Base-by-base conservation (phyloP, 2,113 vertebrate genomes). In the Chaenocephalus aceratus region DNA sequence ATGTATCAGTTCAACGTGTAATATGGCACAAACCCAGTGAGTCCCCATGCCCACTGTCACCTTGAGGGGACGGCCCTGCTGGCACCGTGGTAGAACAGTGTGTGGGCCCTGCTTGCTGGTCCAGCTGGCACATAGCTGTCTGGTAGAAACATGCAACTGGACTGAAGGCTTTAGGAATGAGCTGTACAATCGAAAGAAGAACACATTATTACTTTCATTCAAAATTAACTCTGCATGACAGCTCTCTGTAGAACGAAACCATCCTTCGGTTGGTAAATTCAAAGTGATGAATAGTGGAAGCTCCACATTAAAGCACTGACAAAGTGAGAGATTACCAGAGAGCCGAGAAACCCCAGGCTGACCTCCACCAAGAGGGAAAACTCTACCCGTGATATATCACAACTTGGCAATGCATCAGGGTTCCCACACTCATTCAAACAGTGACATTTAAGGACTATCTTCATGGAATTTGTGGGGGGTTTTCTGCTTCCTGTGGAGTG, bases 251-350 rank as follows among this genome's bases (percentile, higher is more conserved):
- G 18, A 71, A 60, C 1, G 7, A 77, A 72, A 60, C 10, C 56
- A 57, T 45, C 26, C 16, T 66, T 41, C 26, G 49, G 58, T 12
- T n/a, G 2, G 36, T 67, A 58, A 12, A 60, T 21, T 83, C 71
- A 84, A 81, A 59, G 45, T 61, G 51, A 30, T 64, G 3, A 41
- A 56, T 41, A 53, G 44, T 5, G 36, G 73, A 77, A 26, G 56
- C 75, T 6, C 2, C 60, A 75, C 79, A 61, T 62, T 59, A 70
- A 78, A 77, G 59, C 74, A 51, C 51, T 72, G 77, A 73, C 75
- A 82, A 23, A 26, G 57, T 14, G 58, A 67, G 52, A 69, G 72
- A 74, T 86, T 70, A 73, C 41, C 64, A 77, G 60, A 0, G 8
- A 71, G 76, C 34, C 34, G 75, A 75, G 76, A 72, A 61, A 86